Conservation (phyloP, 1,140 invertebrate genomes). For the Aphis craccivora region DNA sequence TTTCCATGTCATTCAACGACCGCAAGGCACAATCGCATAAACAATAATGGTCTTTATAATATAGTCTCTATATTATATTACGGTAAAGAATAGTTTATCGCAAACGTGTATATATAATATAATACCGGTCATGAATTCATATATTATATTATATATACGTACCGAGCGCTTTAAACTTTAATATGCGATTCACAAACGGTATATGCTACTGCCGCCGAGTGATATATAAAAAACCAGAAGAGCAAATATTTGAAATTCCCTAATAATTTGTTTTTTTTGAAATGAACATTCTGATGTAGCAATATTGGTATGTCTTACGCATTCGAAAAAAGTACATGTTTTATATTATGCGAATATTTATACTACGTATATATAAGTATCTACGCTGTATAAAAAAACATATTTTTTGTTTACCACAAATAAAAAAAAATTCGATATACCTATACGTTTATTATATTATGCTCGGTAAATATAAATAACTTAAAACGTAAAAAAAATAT, state of each 20-base stretch:
- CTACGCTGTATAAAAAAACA: not conserved
- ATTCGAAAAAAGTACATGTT: not conserved
- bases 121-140: not conserved
- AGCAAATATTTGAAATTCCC: not conserved
- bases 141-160: not conserved
- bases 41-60: not conserved
- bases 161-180: not conserved
- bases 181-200: not conserved
- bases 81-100: not conserved
- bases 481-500: not conserved
- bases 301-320: not conserved
- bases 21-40: not conserved
- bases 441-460: not conserved
- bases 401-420: not conserved
- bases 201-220: not conserved
- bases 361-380: not conserved
- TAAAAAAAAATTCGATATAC: not conserved
- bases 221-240: not conserved
- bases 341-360: not conserved
- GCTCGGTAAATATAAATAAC: not conserved
- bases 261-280: not conserved
- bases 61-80: not conserved
- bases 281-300: not conserved
- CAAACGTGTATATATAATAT: not conserved
- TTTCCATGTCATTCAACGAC: not conserved